phyloP scores from a whole-genome alignment of 2,888 invertebrate genomes.

The Hirtodrosophila cameraria region DNA sequence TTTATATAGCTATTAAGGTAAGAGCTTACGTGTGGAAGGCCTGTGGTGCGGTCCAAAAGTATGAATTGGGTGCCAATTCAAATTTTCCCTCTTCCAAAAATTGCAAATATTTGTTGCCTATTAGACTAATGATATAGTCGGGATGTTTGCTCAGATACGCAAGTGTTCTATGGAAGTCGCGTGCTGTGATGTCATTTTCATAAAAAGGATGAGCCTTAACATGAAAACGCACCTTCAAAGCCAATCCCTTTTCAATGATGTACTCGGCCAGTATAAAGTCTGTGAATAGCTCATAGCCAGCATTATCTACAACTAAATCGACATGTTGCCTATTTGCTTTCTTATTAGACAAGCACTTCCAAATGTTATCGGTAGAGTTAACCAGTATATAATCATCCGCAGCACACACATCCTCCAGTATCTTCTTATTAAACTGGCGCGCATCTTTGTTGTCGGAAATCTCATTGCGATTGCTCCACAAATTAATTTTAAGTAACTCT shows the following conservation, averaged over 20 bases:
- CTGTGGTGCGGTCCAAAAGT: conserved; percentile 95
- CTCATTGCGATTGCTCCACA: conserved; percentile 98
- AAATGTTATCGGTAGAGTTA: conserved; percentile 86
- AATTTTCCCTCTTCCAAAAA: conserved; percentile 85
- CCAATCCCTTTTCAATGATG: conserved; percentile 87
- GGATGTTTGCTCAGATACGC: conserved; percentile 83
- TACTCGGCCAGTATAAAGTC: conserved; percentile 95
- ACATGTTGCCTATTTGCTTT: conserved; percentile 84
- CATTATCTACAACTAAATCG: conserved; percentile 95
- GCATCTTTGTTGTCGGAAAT: conserved; percentile 87
- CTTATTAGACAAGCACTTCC: conserved; percentile 83
- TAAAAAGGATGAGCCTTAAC: conserved; percentile 97
- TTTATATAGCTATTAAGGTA: rapidly evolving
- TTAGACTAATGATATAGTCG: conserved; percentile 72
- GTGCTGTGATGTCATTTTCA: conserved; percentile 92
- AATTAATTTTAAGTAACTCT: conserved; percentile 84
- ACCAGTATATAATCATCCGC: conserved; percentile 87
- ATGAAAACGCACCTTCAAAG: conserved; percentile 90
- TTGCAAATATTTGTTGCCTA: conserved; percentile 87
- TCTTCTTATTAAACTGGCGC: conserved; percentile 85
- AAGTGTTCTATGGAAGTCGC: conserved; percentile 90
- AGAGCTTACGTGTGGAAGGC: conserved; percentile 86
- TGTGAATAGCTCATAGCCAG: conserved; percentile 95
- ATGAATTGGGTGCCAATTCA: conserved; percentile 85
- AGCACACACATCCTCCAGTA: conserved; percentile 85